phyloP scores from a whole-genome alignment of 2,888 invertebrate species.

The Corythucha ciliata region DNA sequence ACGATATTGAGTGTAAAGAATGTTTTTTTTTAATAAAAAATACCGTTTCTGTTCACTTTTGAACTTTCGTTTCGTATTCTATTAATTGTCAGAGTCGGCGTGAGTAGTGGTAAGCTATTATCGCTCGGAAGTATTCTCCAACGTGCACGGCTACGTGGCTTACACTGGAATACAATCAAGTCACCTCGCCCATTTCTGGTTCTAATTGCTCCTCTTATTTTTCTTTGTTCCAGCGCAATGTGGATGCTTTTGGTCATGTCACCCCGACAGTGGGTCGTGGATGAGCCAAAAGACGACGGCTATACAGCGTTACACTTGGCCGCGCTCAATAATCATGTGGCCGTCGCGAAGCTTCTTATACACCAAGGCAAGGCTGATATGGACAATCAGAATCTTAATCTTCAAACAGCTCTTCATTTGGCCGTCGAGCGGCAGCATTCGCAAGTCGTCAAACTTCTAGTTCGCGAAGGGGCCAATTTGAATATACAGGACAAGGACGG shows the following conservation, averaged over 20 bases:
- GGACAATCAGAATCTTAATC: conserved; percentile 91
- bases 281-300: conserved; percentile 97
- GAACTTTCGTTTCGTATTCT: too few relatives aligned
- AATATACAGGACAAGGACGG: conserved; percentile 97
- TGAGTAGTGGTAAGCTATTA: too few relatives aligned
- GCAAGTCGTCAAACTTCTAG: conserved; percentile 91
- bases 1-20: too few relatives aligned
- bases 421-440: conserved; percentile 95
- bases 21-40: too few relatives aligned
- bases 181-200: too few relatives aligned
- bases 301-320: conserved; percentile 94
- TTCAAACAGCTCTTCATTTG: conserved; percentile 85
- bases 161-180: too few relatives aligned
- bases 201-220: too few relatives aligned
- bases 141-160: too few relatives aligned
- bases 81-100: too few relatives aligned
- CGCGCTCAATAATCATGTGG: conserved; percentile 92
- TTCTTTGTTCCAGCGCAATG: too few relatives aligned
- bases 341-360: conserved; percentile 85
- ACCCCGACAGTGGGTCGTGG: conserved; percentile 92
- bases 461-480: conserved; percentile 84
- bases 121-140: too few relatives aligned
- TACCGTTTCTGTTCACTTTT: too few relatives aligned
- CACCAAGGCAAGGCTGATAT: conserved; percentile 83
- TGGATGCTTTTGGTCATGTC: conserved; percentile 85